Conservation (phyloP, 2,888 invertebrate species). For the Tetheella fluctuosa region DNA sequence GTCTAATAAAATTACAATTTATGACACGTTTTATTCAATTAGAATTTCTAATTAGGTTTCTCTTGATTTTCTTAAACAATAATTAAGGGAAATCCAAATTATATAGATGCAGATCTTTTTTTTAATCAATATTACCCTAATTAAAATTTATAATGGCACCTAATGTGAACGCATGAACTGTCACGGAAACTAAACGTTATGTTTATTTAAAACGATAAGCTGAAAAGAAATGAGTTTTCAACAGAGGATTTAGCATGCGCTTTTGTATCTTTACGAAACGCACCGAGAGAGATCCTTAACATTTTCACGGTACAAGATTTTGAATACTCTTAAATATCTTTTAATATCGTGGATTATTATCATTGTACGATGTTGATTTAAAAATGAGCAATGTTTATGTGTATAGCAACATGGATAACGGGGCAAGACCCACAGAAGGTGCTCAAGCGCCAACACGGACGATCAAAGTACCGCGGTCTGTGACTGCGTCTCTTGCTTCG, state of each 20-base stretch:
- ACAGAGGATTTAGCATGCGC: neutral
- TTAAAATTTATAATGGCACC: neutral
- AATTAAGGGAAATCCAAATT: neutral
- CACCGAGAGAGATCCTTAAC: neutral
- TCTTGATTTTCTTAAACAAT: neutral
- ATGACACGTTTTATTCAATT: neutral
- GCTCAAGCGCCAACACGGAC: slow-evolving; percentile 53
- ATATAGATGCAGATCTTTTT: neutral
- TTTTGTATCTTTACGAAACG: neutral
- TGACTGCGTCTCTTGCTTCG: slow-evolving; percentile 28
- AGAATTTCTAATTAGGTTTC: neutral
- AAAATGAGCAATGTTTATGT: slow-evolving; percentile 15
- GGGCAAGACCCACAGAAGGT: slow-evolving; percentile 32
- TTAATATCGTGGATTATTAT: slow-evolving; percentile 1
- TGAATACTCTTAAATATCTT: slow-evolving; percentile 3
- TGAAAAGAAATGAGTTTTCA: neutral
- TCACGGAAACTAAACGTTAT: neutral
- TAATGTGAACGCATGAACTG: neutral
- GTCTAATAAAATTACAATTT: neutral
- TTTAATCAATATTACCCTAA: neutral
- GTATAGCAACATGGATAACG: slow-evolving; percentile 15
- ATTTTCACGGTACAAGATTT: neutral
- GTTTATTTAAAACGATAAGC: neutral
- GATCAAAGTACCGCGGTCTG: slow-evolving; percentile 60
- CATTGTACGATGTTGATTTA: slow-evolving; percentile 6